Conservation (phyloP, 2,888 invertebrate species). For the Drosophila lacicola region DNA sequence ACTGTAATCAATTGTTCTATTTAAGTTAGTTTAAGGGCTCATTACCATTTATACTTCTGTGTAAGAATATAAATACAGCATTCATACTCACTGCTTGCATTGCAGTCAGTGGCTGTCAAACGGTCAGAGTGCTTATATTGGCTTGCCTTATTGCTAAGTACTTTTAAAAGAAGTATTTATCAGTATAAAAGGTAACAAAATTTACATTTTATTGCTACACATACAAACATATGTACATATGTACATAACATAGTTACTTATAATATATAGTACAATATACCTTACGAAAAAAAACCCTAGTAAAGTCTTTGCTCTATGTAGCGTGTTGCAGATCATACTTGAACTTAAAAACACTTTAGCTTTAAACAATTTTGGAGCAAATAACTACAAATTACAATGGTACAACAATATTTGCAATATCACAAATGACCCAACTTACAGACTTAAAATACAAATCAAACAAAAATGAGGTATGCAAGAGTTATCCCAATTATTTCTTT, state of each 20-base stretch:
- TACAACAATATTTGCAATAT: conserved; percentile 75
- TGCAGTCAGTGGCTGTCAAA: background rate
- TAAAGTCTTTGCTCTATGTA: conserved; percentile 37
- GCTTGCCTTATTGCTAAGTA: background rate
- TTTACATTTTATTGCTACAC: conserved; percentile 46
- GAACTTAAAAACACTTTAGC: conserved; percentile 16
- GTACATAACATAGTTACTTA: conserved; percentile 21
- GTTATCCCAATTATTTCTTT: conserved; percentile 56
- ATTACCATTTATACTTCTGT: too few species aligned
- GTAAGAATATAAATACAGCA: too few species aligned
- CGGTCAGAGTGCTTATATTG: background rate
- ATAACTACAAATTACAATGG: conserved; percentile 45
- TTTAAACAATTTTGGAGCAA: conserved; percentile 38
- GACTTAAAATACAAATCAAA: conserved; percentile 61
- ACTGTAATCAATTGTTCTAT: too few species aligned
- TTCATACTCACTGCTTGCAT: background rate
- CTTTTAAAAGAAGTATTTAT: background rate
- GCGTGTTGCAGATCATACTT: conserved; percentile 7
- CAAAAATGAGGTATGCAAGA: conserved; percentile 35
- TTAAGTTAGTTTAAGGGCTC: too few species aligned
- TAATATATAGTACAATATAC: conserved; percentile 40
- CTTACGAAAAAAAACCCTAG: conserved; percentile 48
- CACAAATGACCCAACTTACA: conserved; percentile 78
- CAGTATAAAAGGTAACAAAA: conserved; percentile 42
- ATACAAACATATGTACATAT: conserved; percentile 18